Evolutionary conservation across 2,113 vertebrate genomes (phyloP), one percentile per base, ranked within the genome.

Genomic region (Syrrhaptes paradoxus): DNA sequence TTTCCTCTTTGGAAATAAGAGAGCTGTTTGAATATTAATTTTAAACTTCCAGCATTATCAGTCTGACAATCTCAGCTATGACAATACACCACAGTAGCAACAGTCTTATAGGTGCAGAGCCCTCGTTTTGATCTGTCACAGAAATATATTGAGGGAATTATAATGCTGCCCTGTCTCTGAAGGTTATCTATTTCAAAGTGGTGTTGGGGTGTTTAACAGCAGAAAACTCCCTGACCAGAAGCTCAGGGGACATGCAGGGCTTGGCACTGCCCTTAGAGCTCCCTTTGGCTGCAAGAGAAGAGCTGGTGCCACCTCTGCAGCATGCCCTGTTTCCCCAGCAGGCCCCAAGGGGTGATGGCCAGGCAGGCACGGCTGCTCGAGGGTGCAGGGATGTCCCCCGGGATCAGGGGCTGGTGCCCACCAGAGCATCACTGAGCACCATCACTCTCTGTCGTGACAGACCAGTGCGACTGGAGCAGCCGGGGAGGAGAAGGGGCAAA

Each of bases 361-460:
- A 2, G 36, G 74, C 38, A 34, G 66, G 45, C 38, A 7, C 2
- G 4, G 71, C 71, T 76, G 36, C 62, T 45, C 0, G 0, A 26
- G 51, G 70, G 43, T 36, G 26, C 25, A 14, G 71, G n/a, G n/a
- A 12, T 21, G 43, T 31, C 17, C 31, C 24, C 11, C 34, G 14
- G 68, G 43, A 22, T 36, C 29, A 43, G 55, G 46, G 8, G 11
- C 2, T 25, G 46, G 45, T 32, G 22, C 52, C 21, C 1, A 1
- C n/a, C 49, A 29, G 66, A 63, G 41, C 29, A 28, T 24, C 3
- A 0, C 65, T 38, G 24, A 57, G 67, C 43, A 15, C 22, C 2
- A 1, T 13, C 28, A 52, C 16, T n/a, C 32, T n/a, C 61, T 1
- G 1, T 74, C 1, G 0, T n/a, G 48, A 55, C 1, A 5, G n/a